Conservation (phyloP, 2,113 vertebrate species). For the Morone chrysops region DNA sequence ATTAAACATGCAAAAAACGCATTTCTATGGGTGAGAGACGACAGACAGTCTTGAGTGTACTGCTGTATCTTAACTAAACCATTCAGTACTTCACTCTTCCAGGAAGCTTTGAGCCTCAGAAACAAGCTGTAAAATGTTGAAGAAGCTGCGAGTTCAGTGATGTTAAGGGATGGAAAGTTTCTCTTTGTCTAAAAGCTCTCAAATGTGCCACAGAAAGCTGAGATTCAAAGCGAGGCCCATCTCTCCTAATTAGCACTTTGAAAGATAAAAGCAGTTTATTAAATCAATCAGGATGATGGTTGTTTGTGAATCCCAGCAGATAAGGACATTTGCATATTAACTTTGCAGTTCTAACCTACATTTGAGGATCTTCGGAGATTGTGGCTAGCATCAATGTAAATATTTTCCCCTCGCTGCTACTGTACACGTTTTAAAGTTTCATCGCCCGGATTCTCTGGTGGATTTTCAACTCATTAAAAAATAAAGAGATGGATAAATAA, state of each 20-base stretch:
- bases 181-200: slow-evolving; percentile 80
- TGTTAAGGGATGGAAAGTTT: slow-evolving; percentile 69
- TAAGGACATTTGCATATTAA: slow-evolving; percentile 99
- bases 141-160: slow-evolving; percentile 49
- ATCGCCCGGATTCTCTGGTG: slow-evolving; percentile 73
- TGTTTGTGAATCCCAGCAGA: slow-evolving; percentile 99
- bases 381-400: slow-evolving; percentile 94
- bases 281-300: slow-evolving; percentile 99
- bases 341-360: slow-evolving; percentile 98
- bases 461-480: slow-evolving; percentile 83
- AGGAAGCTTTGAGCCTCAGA: slow-evolving; percentile 48
- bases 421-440: slow-evolving; percentile 83
- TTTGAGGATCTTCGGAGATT: slow-evolving; percentile 92
- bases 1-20: background rate
- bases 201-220: slow-evolving; percentile 76
- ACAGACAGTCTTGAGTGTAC: background rate
- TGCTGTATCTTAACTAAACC: slow-evolving; percentile 2
- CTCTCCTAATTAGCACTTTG: slow-evolving; percentile 99
- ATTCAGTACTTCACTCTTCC: background rate
- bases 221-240: slow-evolving; percentile 88
- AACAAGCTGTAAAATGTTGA: slow-evolving; percentile 9
- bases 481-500: slow-evolving; percentile 82
- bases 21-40: background rate
- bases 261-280: slow-evolving; percentile 99
- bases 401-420: slow-evolving; percentile 85